Evolutionary conservation across 2,797 vertebrate genomes (phyloP).

Genomic region (Danio aesculapii): DNA sequence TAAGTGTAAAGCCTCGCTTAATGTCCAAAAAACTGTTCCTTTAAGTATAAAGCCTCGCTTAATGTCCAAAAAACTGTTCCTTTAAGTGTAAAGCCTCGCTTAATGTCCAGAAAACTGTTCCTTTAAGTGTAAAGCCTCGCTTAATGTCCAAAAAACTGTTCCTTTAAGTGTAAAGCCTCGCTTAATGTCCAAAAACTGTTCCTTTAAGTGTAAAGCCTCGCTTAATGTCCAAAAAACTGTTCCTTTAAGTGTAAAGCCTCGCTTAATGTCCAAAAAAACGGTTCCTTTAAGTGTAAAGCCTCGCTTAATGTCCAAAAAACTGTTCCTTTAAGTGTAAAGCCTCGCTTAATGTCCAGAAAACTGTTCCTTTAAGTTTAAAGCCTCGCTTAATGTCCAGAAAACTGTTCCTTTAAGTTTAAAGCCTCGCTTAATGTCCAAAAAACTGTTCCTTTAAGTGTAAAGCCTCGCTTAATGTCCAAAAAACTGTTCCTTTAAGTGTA

Average conservation of each 20-base stretch:
- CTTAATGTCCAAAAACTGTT: background rate
- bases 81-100: background rate
- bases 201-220: too few relatives aligned
- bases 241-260: background rate
- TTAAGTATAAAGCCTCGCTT: too few relatives aligned
- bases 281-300: too few relatives aligned
- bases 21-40: background rate
- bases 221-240: background rate
- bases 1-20: background rate
- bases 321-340: slow-evolving; percentile 2
- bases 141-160: background rate
- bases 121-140: too few relatives aligned
- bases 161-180: background rate
- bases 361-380: too few relatives aligned
- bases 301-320: background rate
- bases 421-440: background rate
- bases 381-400: background rate
- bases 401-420: slow-evolving; percentile 9
- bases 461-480: too few relatives aligned
- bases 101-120: background rate
- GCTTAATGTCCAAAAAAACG: background rate
- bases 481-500: slow-evolving; percentile 15
- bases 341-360: background rate
- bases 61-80: background rate
- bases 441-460: too few relatives aligned